Percentiles rank a stretch among this genome's conserved stretches.
phyloP scores from a whole-genome alignment of 1,140 invertebrate species.

The Drosophila mayri region DNA sequence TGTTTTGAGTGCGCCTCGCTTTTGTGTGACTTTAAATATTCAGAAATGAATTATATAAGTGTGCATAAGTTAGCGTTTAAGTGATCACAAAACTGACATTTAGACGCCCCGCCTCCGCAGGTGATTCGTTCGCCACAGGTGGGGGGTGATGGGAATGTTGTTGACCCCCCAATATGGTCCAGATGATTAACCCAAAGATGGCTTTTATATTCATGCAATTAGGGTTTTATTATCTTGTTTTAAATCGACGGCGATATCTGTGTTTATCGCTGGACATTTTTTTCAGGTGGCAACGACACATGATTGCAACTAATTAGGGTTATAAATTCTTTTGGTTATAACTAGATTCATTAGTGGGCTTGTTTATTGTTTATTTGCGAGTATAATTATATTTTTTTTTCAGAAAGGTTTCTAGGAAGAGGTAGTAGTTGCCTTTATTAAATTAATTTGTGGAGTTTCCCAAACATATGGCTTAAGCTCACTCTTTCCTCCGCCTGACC shows the following conservation, averaged over 20 bases:
- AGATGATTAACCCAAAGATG: slow-evolving; percentile 56
- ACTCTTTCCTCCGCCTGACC: slow-evolving; percentile 7
- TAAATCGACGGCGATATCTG: slow-evolving; percentile 9
- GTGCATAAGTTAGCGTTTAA: slow-evolving; percentile 77
- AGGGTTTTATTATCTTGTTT: slow-evolving; percentile 57
- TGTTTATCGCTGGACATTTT: background rate
- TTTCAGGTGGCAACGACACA: slow-evolving; percentile 11
- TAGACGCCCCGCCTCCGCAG: slow-evolving; percentile 39
- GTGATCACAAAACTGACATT: slow-evolving; percentile 74
- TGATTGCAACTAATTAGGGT: slow-evolving; percentile 20
- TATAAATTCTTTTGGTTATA: slow-evolving; percentile 8
- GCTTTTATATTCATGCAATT: slow-evolving; percentile 68
- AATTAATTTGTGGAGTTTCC: slow-evolving; percentile 25
- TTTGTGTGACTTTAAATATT: slow-evolving; percentile 71
- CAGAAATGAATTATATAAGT: slow-evolving; percentile 81
- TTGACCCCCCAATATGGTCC: slow-evolving; percentile 44
- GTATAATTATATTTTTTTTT: background rate
- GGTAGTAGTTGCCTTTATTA: background rate
- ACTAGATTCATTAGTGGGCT: slow-evolving; percentile 2
- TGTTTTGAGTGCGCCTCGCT: slow-evolving; percentile 55
- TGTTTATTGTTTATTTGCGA: background rate
- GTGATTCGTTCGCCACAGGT: slow-evolving; percentile 8
- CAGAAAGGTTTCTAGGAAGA: background rate
- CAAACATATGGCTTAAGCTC: slow-evolving; percentile 8
- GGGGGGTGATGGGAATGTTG: slow-evolving; percentile 6